Evolutionary conservation across 2,113 vertebrate genomes (phyloP).

Genomic region (Oncorhynchus clarkii): DNA sequence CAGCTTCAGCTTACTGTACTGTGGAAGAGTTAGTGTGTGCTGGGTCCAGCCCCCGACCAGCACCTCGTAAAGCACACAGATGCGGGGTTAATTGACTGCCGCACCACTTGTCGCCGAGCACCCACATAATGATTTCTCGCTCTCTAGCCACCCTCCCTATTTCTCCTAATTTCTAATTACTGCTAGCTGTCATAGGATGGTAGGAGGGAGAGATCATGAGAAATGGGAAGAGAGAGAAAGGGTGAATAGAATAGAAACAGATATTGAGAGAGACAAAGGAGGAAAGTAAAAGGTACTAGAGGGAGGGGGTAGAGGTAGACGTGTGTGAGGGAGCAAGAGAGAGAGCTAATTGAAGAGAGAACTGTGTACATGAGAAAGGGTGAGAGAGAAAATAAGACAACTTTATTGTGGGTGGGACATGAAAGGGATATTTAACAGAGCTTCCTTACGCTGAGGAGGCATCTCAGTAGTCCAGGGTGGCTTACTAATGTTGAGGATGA

Average conservation of each 20-base stretch:
- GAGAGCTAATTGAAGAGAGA: not conserved
- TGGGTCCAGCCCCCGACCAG: constrained; percentile 74
- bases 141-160: constrained; percentile 29
- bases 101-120: constrained; percentile 84
- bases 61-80: constrained; percentile 98
- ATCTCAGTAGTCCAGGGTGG: too few relatives aligned
- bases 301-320: too few relatives aligned
- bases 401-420: not conserved
- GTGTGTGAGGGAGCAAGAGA: not conserved
- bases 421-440: not conserved
- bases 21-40: constrained; percentile 88
- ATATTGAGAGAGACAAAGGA: not conserved
- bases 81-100: constrained; percentile 99
- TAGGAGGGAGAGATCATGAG: constrained; percentile 16
- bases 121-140: constrained; percentile 79
- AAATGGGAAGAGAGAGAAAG: not conserved
- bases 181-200: constrained; percentile 55
- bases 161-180: constrained; percentile 87
- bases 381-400: not conserved
- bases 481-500: too few relatives aligned
- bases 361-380: not conserved
- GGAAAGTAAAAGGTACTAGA: not conserved
- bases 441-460: too few relatives aligned
- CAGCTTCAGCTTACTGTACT: constrained; percentile 77
- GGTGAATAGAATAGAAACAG: not conserved